Conservation (phyloP, 2,888 invertebrate species). For the Ferdinandea cuprea region DNA sequence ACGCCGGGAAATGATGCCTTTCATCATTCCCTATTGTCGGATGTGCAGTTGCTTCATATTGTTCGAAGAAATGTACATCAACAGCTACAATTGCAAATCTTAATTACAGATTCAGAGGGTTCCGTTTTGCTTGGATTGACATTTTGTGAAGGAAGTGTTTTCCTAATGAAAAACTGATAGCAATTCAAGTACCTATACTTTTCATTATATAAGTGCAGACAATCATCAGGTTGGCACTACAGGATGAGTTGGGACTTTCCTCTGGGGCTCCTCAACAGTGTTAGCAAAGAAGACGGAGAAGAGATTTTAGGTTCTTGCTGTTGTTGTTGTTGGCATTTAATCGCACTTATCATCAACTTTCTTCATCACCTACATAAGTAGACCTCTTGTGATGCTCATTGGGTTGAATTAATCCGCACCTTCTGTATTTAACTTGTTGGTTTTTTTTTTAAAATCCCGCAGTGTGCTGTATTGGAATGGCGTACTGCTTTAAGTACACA, state of each 20-base stretch:
- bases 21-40: constrained; percentile 59
- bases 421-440: too few species aligned
- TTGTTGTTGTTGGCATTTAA: too few species aligned
- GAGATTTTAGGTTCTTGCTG: neutral
- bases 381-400: neutral
- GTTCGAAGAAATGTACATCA: neutral
- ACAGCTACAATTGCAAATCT: constrained; percentile 16
- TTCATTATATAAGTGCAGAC: too few species aligned
- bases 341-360: neutral
- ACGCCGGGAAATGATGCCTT: constrained; percentile 57
- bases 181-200: constrained; percentile 1
- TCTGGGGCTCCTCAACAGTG: neutral
- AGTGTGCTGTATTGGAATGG: too few species aligned
- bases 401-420: neutral
- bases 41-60: constrained; percentile 58
- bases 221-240: neutral
- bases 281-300: neutral
- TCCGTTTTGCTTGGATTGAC: constrained; percentile 30
- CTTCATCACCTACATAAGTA: neutral
- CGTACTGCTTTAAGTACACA: too few species aligned
- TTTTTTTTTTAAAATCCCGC: too few species aligned
- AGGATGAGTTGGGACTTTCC: neutral
- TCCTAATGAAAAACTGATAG: neutral
- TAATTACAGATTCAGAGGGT: constrained; percentile 54
- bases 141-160: constrained; percentile 7